Percentiles rank a stretch among this genome's conserved stretches.
Evolutionary conservation across 2,797 vertebrate genomes (phyloP).

Genomic region (Lithobates pipiens): DNA sequence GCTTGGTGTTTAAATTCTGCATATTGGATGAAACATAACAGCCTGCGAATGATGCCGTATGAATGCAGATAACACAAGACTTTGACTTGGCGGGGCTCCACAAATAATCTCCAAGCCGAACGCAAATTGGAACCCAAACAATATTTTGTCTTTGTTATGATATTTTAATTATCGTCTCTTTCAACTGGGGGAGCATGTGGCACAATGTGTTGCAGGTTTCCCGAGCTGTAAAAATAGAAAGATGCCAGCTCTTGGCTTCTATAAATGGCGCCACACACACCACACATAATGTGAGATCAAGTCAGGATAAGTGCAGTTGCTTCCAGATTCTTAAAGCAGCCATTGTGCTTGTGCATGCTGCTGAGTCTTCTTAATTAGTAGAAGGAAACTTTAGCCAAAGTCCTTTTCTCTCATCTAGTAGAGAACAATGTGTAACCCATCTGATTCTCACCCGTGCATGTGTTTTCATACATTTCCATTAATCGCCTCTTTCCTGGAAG

Average conservation of each 20-base stretch:
- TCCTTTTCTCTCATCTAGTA: conserved; percentile 43
- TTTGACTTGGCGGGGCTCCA: conserved; percentile 26
- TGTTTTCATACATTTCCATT: conserved; percentile 23
- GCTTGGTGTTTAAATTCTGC: background rate
- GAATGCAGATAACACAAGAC: conserved; percentile 20
- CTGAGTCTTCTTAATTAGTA: conserved; percentile 54
- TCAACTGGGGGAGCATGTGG: conserved; percentile 11
- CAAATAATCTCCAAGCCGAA: conserved; percentile 26
- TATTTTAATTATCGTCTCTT: conserved; percentile 55
- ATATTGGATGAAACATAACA: background rate
- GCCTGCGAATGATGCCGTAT: conserved; percentile 23
- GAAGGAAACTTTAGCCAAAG: conserved; percentile 49
- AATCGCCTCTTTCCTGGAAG: background rate
- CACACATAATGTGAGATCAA: conserved; percentile 57
- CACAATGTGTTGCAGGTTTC: conserved; percentile 50
- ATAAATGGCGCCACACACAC: conserved; percentile 55
- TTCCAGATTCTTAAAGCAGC: conserved; percentile 55
- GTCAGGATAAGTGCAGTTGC: conserved; percentile 51
- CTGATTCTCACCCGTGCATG: conserved; percentile 19
- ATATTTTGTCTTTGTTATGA: conserved; percentile 51
- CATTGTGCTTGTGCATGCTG: conserved; percentile 50
- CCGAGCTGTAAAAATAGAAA: conserved; percentile 8
- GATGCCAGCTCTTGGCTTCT: conserved; percentile 56
- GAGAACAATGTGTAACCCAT: conserved; percentile 33
- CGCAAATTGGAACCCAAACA: conserved; percentile 31